Evolutionary conservation across 1,140 invertebrate species (phyloP).

Genomic region (Lepeophtheirus salmonis): DNA sequence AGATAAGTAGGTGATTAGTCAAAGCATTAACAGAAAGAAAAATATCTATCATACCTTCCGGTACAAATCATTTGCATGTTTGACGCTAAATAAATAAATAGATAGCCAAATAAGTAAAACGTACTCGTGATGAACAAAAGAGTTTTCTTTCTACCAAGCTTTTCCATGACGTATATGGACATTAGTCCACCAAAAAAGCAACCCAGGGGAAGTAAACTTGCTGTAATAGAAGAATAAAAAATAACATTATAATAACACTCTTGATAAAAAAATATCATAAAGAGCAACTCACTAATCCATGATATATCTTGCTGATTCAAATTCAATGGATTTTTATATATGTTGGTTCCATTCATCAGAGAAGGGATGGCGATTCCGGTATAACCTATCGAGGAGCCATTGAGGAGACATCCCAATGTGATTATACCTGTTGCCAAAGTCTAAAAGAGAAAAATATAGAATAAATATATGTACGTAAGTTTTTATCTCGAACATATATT

Average conservation of each 20-base stretch:
- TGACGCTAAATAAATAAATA: neutral
- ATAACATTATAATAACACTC: neutral
- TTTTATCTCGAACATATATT: too few relatives aligned
- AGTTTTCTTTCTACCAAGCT: neutral
- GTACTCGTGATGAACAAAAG: neutral
- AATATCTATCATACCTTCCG: too few relatives aligned
- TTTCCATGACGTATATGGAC: neutral
- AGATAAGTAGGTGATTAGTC: too few relatives aligned
- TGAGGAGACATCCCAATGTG: neutral
- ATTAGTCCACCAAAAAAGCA: neutral
- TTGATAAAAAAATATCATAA: neutral
- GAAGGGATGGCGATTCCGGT: neutral
- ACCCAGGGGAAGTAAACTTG: too few relatives aligned
- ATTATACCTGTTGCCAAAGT: too few relatives aligned
- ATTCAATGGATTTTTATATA: neutral
- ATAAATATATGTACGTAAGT: too few relatives aligned
- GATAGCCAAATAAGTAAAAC: neutral
- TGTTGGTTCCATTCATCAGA: neutral
- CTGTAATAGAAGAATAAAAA: neutral
- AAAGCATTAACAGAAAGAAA: too few relatives aligned
- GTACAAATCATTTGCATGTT: neutral
- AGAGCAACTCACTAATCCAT: neutral
- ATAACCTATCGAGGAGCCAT: neutral
- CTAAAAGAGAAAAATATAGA: too few relatives aligned
- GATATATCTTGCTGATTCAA: neutral